Evolutionary conservation across 1,140 invertebrate genomes (phyloP), one percentile per base, ranked within the genome.

Genomic region (Pseudomyrmex cubaensis): DNA sequence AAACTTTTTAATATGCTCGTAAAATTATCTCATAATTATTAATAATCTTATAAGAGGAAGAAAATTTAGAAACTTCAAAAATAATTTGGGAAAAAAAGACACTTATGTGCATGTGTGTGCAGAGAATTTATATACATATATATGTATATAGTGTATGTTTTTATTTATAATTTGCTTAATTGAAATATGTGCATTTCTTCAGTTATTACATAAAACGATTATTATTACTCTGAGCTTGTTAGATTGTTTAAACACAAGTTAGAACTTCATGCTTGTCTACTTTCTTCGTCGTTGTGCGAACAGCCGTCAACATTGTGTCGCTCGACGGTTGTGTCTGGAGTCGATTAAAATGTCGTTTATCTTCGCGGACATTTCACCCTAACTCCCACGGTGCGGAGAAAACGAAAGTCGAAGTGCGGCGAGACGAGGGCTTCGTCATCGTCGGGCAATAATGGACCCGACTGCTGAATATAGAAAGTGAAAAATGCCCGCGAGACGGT

Each of bases 271-370:
- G 44, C 17, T 48, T 48, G 54, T 10, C 52, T 70, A 20, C 25
- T 15, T 44, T 46, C 17, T 67, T 70, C 17, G 64, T 80, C 17
- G 15, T 17, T 20, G 46, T 35, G 13, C 20, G 15, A 52, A 82
- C 78, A 82, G 57, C 69, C 64, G 75, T 78, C 75, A 69, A 78
- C 75, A 78, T 77, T 22, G 62, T 56, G 77, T 73, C 77, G 48
- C 25, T 35, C 61, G 66, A 10, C 82, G 61, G 25, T 25, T 15
- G 35, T 62, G 52, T 46, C 57, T 52, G 20, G 82, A 75, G 22
- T 78, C 83, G 82, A 85, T 90, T 90, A 82, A 90, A 90, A 88
- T 80, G 83, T 90, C 77, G 54, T 90, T 90, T 84, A 89, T 90
- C 89, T 89, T 90, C 77, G 66, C 63, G 44, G 64, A 48, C 76